Conservation (phyloP, 92 coral and sea anemone genomes). For the Muricea muricata region DNA sequence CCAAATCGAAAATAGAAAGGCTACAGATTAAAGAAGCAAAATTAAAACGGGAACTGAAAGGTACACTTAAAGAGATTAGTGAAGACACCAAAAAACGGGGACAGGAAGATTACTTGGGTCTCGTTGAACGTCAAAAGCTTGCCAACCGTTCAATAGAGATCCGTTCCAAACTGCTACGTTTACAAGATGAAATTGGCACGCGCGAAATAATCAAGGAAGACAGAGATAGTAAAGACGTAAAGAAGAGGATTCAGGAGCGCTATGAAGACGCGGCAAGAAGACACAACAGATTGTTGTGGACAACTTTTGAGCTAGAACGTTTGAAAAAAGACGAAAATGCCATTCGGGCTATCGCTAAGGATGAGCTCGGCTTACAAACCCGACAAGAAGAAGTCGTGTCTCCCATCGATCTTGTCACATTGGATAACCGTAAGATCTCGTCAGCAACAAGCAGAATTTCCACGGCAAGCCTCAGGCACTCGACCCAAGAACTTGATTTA, state of each 20-base stretch:
- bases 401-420: background rate
- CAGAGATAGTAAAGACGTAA: slow-evolving; percentile 58
- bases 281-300: slow-evolving; percentile 73
- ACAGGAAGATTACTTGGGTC: slow-evolving; percentile 64
- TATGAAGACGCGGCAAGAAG: slow-evolving; percentile 74
- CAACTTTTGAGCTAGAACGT: slow-evolving; percentile 73
- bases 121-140: slow-evolving; percentile 70
- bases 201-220: slow-evolving; percentile 63
- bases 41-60: slow-evolving; percentile 60
- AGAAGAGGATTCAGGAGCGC: slow-evolving; percentile 64
- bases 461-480: slow-evolving; percentile 26
- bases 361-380: background rate
- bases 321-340: slow-evolving; percentile 78
- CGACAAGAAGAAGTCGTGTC: background rate
- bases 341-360: slow-evolving; percentile 52
- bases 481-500: slow-evolving; percentile 13
- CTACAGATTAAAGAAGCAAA: slow-evolving; percentile 10
- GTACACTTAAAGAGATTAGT: slow-evolving; percentile 62
- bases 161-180: slow-evolving; percentile 71
- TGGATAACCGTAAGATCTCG: slow-evolving; percentile 12
- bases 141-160: slow-evolving; percentile 80
- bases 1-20: background rate
- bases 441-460: slow-evolving; percentile 33
- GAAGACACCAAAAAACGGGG: slow-evolving; percentile 72
- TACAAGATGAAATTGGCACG: slow-evolving; percentile 69